Evolutionary conservation across 1,140 invertebrate genomes (phyloP).

Genomic region (Tetramorium parvispinum): DNA sequence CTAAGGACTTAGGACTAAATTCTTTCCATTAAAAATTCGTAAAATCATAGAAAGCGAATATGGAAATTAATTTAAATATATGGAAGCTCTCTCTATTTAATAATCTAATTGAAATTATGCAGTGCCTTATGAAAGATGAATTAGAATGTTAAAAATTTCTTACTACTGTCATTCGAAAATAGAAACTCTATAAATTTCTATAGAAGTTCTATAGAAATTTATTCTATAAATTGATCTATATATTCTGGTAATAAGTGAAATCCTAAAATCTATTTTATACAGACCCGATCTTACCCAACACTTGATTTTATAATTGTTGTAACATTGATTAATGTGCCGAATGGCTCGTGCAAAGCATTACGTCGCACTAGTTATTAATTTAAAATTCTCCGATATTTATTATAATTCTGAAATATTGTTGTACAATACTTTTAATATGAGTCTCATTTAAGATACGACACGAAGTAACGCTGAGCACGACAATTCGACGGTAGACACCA

Average conservation of each 20-base stretch:
- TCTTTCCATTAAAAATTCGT: not conserved
- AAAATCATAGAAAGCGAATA: slow-evolving; percentile 13
- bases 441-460: not conserved
- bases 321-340: slow-evolving; percentile 49
- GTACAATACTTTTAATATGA: not conserved
- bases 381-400: not conserved
- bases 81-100: slow-evolving; percentile 32
- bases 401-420: not conserved
- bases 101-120: slow-evolving; percentile 21
- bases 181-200: not conserved
- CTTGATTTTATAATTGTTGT: slow-evolving; percentile 56
- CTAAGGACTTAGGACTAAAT: slow-evolving; percentile 16
- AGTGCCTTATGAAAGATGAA: slow-evolving; percentile 51
- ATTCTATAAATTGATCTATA: slow-evolving; percentile 7
- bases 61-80: not conserved
- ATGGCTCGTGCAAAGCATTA: slow-evolving; percentile 45
- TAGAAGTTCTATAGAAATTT: no score
- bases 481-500: slow-evolving; percentile 14
- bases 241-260: not conserved
- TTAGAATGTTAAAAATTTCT: not conserved
- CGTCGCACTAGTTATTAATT: not conserved
- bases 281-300: slow-evolving; percentile 71
- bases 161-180: slow-evolving; percentile 40
- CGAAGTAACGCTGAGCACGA: slow-evolving; percentile 27
- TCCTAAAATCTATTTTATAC: slow-evolving; percentile 59